A percentile compares a stretch with the other conserved stretches of the same genome.
Conservation (phyloP, 2,113 vertebrate genomes). For the Neotoma lepida region DNA sequence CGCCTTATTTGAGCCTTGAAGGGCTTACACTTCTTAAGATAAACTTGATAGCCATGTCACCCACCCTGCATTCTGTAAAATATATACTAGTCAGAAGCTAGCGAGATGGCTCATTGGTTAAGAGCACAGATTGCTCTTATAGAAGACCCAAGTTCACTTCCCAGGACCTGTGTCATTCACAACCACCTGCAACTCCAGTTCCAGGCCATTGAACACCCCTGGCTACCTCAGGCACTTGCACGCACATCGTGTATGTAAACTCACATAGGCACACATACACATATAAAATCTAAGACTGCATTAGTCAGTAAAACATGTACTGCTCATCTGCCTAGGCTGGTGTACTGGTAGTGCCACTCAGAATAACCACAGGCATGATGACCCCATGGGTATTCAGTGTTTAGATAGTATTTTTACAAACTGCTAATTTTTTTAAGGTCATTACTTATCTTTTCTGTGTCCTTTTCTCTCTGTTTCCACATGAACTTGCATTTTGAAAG, state of each 20-base stretch:
- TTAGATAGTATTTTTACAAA: neutral
- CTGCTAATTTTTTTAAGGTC: neutral
- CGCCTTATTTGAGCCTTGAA: neutral
- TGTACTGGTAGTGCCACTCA: neutral
- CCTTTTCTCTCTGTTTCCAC: neutral
- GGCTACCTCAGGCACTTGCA: neutral
- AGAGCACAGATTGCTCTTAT: neutral
- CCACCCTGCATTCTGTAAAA: neutral
- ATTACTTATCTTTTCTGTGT: neutral
- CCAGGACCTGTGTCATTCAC: neutral
- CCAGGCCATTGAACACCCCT: too few species aligned
- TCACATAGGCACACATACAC: neutral
- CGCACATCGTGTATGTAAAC: too few species aligned
- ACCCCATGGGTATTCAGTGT: neutral
- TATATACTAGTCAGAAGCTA: neutral
- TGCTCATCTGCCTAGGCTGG: neutral
- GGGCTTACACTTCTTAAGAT: neutral
- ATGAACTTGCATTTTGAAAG: neutral
- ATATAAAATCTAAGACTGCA: neutral
- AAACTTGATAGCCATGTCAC: accelerated
- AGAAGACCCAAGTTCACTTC: neutral
- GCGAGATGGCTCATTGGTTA: neutral
- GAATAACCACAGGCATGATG: neutral
- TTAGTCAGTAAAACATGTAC: neutral
- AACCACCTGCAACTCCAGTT: neutral